Conservation (phyloP, 2,888 invertebrate species). For the Trachelus stipa region DNA sequence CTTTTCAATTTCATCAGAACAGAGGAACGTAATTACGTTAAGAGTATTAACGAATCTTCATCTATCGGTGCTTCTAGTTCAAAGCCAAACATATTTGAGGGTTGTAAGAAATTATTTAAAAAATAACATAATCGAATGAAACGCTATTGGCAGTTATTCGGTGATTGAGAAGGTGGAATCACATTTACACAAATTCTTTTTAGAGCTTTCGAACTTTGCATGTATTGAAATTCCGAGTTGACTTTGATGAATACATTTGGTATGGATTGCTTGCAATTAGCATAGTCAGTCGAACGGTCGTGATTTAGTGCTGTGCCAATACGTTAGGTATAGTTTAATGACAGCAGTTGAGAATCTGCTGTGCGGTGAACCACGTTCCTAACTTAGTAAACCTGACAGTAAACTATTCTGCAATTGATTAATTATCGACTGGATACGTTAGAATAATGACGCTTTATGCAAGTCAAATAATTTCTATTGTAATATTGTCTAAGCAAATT, state of each 20-base stretch:
- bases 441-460: not conserved
- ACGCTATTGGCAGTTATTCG: not conserved
- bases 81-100: not conserved
- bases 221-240: not conserved
- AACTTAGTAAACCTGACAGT: not conserved
- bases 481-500: not conserved
- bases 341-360: not conserved
- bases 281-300: not conserved
- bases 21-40: slow-evolving; percentile 27
- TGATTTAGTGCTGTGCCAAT: slow-evolving; percentile 3
- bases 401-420: not conserved
- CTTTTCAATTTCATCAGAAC: slow-evolving; percentile 31
- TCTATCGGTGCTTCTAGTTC: not conserved
- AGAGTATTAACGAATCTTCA: slow-evolving; percentile 27
- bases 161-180: not conserved
- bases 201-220: not conserved
- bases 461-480: not conserved
- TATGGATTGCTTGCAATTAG: slow-evolving; percentile 1
- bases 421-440: not conserved
- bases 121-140: not conserved
- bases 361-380: not conserved
- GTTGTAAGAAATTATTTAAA: not conserved
- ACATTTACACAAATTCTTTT: not conserved
- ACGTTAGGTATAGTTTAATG: slow-evolving; percentile 1
- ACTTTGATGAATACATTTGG: not conserved